phyloP scores from a whole-genome alignment of 2,113 vertebrate species.

The Pterocles orientalis region DNA sequence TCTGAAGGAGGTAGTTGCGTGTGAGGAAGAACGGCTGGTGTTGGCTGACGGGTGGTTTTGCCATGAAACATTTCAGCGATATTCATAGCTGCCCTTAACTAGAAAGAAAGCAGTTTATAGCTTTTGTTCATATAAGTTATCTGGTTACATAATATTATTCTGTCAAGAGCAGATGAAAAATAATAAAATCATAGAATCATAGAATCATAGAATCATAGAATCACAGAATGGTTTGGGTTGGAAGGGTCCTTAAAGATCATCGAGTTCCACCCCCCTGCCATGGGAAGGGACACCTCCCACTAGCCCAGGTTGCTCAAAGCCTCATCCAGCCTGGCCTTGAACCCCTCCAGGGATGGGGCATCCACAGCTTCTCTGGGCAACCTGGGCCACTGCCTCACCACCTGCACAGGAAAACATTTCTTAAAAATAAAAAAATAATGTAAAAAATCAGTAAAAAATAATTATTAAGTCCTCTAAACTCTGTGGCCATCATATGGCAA shows the following conservation, averaged over 20 bases:
- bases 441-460: not conserved
- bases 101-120: not conserved
- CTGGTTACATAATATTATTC: not conserved
- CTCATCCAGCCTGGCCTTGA: too few species aligned
- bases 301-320: too few species aligned
- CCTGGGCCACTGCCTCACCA: too few species aligned
- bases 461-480: not conserved
- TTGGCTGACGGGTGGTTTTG: not conserved
- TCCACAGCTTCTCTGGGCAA: too few species aligned
- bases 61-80: not conserved
- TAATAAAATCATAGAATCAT: not conserved
- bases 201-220: too few species aligned
- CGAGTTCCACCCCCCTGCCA: too few species aligned
- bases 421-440: too few species aligned
- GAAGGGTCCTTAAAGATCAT: too few species aligned
- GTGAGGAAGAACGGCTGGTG: not conserved
- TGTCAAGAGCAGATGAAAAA: not conserved
- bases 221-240: too few species aligned
- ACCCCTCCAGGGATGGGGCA: too few species aligned
- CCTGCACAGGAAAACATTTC: too few species aligned
- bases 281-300: too few species aligned
- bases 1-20: not conserved
- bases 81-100: not conserved
- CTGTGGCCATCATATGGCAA: not conserved
- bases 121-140: slow-evolving; percentile 12